Conservation (phyloP, 2,113 vertebrate genomes). For the Catharus fuscescens region DNA sequence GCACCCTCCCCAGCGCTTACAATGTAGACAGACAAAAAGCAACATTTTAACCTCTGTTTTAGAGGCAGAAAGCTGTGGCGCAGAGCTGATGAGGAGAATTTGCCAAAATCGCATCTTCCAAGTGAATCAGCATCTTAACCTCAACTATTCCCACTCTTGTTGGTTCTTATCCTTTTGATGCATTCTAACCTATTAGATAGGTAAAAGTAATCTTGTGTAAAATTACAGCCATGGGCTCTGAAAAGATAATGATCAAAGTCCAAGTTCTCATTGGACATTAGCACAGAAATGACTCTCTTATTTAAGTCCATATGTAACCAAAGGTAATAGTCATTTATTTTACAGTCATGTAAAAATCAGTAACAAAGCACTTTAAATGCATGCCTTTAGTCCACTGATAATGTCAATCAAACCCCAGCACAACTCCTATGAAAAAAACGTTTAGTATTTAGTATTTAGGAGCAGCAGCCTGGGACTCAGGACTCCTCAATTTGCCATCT, state of each 20-base stretch:
- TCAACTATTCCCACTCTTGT: neutral
- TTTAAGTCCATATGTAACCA: neutral
- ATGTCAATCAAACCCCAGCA: neutral
- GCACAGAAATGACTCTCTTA: neutral
- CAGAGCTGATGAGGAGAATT: neutral
- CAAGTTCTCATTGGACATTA: neutral
- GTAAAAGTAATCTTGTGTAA: neutral
- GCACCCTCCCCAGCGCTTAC: neutral
- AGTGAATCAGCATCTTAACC: neutral
- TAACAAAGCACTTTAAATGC: neutral
- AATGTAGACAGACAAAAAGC: neutral
- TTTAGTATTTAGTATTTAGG: neutral
- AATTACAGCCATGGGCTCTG: neutral
- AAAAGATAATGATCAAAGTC: neutral
- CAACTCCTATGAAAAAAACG: neutral
- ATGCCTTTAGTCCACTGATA: neutral
- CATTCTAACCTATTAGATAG: neutral
- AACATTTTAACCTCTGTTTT: neutral
- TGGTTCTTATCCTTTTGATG: neutral
- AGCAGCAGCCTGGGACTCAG: fast-evolving
- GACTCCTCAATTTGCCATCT: neutral
- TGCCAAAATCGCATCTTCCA: neutral
- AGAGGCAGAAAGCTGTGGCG: neutral
- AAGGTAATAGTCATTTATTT: neutral
- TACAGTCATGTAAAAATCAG: neutral